A percentile compares a stretch with the other conserved stretches of the same genome.
phyloP scores from a whole-genome alignment of 2,888 invertebrate genomes.

The Tinea trinotella region DNA sequence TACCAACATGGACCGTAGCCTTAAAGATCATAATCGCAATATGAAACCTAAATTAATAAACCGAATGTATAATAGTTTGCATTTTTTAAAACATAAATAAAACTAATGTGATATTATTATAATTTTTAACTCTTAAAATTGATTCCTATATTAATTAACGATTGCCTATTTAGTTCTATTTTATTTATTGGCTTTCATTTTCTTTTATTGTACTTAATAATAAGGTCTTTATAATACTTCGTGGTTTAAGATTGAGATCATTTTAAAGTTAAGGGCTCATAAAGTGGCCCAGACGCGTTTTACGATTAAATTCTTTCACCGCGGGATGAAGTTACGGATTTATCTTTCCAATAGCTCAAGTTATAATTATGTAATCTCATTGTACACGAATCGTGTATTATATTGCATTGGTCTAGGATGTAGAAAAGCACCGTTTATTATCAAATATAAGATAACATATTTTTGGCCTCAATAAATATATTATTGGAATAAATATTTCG shows the following conservation, averaged over 20 bases:
- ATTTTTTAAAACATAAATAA: no score
- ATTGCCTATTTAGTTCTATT: neutral
- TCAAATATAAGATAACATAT: neutral
- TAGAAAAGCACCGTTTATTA: neutral
- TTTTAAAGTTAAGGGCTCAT: no score
- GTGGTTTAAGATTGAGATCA: no score
- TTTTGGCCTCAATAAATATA: neutral
- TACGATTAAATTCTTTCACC: no score
- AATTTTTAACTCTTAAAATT: neutral
- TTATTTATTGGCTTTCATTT: neutral
- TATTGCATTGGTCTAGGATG: neutral
- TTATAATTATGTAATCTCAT: constrained; percentile 11
- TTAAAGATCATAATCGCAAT: no score
- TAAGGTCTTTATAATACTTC: neutral
- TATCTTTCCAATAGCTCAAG: neutral
- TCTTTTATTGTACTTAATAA: neutral
- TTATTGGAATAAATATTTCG: neutral
- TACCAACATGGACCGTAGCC: no score
- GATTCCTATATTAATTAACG: neutral
- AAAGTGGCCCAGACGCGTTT: no score
- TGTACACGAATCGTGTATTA: neutral
- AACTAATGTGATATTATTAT: neutral
- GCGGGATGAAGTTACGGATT: no score
- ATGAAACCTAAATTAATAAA: no score
- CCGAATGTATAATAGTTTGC: no score